Evolutionary conservation across 2,797 vertebrate species (phyloP), one percentile per base, ranked within the genome.

Genomic region (Clarias platycephalus): DNA sequence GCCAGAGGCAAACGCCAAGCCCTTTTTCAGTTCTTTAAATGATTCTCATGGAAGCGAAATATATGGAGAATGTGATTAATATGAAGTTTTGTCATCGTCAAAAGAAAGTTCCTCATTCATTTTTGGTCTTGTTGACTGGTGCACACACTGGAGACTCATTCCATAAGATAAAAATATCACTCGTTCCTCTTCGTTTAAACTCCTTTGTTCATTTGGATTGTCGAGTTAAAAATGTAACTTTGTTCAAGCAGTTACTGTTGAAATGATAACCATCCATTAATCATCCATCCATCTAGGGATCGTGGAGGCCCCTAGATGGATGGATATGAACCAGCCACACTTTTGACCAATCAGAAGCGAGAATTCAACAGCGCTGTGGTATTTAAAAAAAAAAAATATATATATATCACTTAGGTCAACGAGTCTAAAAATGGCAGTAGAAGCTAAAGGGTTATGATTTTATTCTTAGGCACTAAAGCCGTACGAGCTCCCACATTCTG

Each of bases 381-480:
- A 49, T 49, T 8, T 1, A 3, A 72, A 49, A n/a, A 44, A 10
- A 44, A 3, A 72, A 49, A n/a, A 44, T 44, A 44, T 44, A 44
- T 44, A 44, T 44, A 44, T 44, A 55, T 55, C 13, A 49, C 40
- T 26, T 72, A 49, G 40, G 40, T 55, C 71, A 55, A 7, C n/a
- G 0, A 55, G n/a, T 28, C 72, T 75, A 55, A 75, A 28, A 58
- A 76, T 58, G 28, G 76, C 34, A 79, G 34, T 9, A 40, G 12
- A 79, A 26, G 58, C 10, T n/a, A 26, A 58, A 81, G 84, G 58
- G 70, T 22, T 1, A 58, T 40, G 68, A 68, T 85, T 89, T 87
- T 88, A 89, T 83, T 86, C 74, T 34, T 49, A 12, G 31, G 60
- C 44, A 77, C 81, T 87, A 83, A 88, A 89, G 24, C 67, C 10